Percentiles rank a stretch among this genome's conserved stretches.
These are phyloP conservation scores for Aeoliscus strigatus DNA, from an alignment of 2,797 vertebrate genomes.

Conservation along the genomic window DNA sequence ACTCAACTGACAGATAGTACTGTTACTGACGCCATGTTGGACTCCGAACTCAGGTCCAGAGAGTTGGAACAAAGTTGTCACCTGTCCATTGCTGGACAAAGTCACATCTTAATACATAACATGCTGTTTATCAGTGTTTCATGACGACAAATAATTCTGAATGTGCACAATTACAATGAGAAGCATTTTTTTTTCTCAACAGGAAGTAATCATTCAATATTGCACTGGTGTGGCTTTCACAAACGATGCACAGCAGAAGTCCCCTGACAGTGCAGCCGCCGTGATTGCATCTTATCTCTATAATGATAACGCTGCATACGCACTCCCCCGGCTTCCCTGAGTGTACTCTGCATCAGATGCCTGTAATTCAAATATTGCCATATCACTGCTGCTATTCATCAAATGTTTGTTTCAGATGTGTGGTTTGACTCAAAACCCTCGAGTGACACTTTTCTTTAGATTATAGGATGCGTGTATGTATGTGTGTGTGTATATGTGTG, in stretches of 20 bases:
- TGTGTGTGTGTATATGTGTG: too few relatives aligned
- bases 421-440: conserved; percentile 1
- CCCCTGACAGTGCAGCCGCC: conserved; percentile 40
- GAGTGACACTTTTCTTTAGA: conserved; percentile 11
- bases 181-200: conserved; percentile 9
- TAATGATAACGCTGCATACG: conserved; percentile 42
- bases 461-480: too few relatives aligned
- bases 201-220: conserved; percentile 46
- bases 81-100: too few relatives aligned
- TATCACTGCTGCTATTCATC: conserved; percentile 4
- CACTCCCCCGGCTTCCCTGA: conserved; percentile 28
- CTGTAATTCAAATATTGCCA: conserved; percentile 26
- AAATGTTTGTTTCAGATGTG: neutral
- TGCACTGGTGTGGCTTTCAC: conserved; percentile 39
- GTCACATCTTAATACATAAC: too few relatives aligned
- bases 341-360: conserved; percentile 21
- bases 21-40: too few relatives aligned
- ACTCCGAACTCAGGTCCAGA: too few relatives aligned
- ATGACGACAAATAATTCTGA: conserved; percentile 34
- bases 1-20: too few relatives aligned
- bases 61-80: too few relatives aligned
- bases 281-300: conserved; percentile 46
- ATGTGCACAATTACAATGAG: conserved; percentile 31
- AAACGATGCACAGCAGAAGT: conserved; percentile 33
- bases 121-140: too few relatives aligned